phyloP scores from a whole-genome alignment of 2,888 invertebrate genomes.

The Hydriomena furcata region DNA sequence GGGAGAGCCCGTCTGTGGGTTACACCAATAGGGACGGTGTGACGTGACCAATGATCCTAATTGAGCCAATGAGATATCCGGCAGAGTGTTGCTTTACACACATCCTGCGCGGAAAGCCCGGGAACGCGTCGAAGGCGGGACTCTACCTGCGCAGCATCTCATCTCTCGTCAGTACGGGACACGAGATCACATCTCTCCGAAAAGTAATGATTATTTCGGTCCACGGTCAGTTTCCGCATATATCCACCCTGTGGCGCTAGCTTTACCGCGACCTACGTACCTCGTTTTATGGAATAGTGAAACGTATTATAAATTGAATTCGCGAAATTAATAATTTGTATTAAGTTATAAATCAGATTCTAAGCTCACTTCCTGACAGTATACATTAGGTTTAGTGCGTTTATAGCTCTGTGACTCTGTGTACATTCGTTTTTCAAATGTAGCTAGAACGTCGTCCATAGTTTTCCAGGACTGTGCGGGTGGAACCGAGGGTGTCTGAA shows the following conservation, averaged over 20 bases:
- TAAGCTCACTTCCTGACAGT: slow-evolving; percentile 24
- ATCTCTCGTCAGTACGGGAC: slow-evolving; percentile 50
- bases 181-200: slow-evolving; percentile 80
- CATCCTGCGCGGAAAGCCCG: slow-evolving; percentile 80
- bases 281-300: slow-evolving; percentile 65
- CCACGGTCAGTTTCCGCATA: slow-evolving; percentile 73
- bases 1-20: slow-evolving; percentile 31
- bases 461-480: slow-evolving; percentile 54
- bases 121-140: slow-evolving; percentile 64
- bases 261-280: slow-evolving; percentile 63
- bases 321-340: slow-evolving; percentile 45
- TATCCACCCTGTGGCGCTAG: slow-evolving; percentile 70
- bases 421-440: slow-evolving; percentile 16
- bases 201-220: slow-evolving; percentile 84
- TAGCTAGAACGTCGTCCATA: slow-evolving; percentile 51
- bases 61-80: slow-evolving; percentile 72
- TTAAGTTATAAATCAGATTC: slow-evolving; percentile 31
- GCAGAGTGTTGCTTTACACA: slow-evolving; percentile 52
- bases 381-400: slow-evolving; percentile 9
- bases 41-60: slow-evolving; percentile 59
- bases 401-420: background rate
- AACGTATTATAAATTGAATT: slow-evolving; percentile 73
- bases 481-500: slow-evolving; percentile 32
- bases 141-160: slow-evolving; percentile 76
- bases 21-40: slow-evolving; percentile 56